Conservation (phyloP, 1,140 invertebrate species). For the Ceratina calcarata region DNA sequence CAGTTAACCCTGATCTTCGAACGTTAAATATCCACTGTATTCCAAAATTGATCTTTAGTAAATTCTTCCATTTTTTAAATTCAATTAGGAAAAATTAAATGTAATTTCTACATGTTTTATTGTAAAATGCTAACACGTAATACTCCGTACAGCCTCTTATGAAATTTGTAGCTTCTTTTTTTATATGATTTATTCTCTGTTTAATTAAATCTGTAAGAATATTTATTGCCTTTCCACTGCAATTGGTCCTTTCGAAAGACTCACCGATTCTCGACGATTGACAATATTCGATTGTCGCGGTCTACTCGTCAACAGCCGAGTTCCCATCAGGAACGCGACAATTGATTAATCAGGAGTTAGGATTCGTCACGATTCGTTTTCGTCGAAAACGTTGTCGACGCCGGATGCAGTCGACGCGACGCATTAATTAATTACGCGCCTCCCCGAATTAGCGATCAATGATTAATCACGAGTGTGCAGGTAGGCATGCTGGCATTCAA, state of each 20-base stretch:
- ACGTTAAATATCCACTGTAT: no score
- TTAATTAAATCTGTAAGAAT: background rate
- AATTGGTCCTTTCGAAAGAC: background rate
- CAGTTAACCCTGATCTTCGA: no score
- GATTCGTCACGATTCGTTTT: background rate
- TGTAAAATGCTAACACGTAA: no score
- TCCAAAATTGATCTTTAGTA: no score
- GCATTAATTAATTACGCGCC: slow-evolving; percentile 30
- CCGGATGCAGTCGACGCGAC: background rate
- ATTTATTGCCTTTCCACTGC: background rate
- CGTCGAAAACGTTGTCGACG: background rate
- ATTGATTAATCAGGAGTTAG: slow-evolving; percentile 2
- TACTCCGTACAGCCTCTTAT: no score
- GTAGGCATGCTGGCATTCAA: slow-evolving; percentile 18
- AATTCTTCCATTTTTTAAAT: no score
- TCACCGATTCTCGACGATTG: background rate
- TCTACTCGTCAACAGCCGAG: background rate
- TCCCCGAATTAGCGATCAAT: slow-evolving; percentile 31
- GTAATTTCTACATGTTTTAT: no score
- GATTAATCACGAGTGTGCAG: slow-evolving; percentile 33
- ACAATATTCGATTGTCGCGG: background rate
- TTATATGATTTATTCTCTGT: no score
- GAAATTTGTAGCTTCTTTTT: no score
- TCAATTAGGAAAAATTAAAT: no score
- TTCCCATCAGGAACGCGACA: background rate